A percentile compares a stretch with the other conserved stretches of the same genome.
phyloP scores from a whole-genome alignment of 2,113 vertebrate species.

The Mus musculus region DNA sequence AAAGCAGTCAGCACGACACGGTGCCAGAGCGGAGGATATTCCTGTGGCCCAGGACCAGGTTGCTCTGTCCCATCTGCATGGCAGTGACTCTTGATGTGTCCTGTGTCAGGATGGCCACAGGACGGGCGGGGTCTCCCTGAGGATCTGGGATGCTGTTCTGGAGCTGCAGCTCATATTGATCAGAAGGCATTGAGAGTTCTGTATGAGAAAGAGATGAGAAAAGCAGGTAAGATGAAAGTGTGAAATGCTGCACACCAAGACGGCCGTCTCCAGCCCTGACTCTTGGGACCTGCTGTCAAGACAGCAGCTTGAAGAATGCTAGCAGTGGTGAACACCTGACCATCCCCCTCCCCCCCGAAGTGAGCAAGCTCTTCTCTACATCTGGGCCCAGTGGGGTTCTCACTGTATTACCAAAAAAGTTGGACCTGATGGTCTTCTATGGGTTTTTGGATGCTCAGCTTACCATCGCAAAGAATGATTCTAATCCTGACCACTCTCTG shows the following conservation, averaged over 20 bases:
- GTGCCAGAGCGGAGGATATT: slow-evolving; percentile 83
- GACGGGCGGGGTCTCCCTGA: slow-evolving; percentile 81
- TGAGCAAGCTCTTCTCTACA: not conserved
- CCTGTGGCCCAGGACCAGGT: slow-evolving; percentile 84
- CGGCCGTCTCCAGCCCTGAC: fast-evolving
- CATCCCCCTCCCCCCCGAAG: fast-evolving
- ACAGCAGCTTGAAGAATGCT: not conserved
- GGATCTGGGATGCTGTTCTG: slow-evolving; percentile 88
- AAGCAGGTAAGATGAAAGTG: not conserved
- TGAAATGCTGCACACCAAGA: not conserved
- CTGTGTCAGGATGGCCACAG: slow-evolving; percentile 90
- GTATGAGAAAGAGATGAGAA: not conserved
- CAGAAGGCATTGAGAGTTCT: slow-evolving; percentile 80
- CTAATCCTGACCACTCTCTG: not conserved
- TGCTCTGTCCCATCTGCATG: slow-evolving; percentile 86
- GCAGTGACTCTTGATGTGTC: slow-evolving; percentile 86
- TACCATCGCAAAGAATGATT: not conserved
- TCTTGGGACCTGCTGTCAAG: not conserved
- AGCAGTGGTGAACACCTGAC: slow-evolving; percentile 9
- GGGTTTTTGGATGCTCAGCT: not conserved
- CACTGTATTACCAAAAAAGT: not conserved
- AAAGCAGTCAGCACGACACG: not conserved
- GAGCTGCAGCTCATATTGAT: slow-evolving; percentile 96
- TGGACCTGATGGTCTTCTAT: not conserved
- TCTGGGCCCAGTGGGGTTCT: not conserved